phyloP scores from a whole-genome alignment of 2,113 vertebrate genomes.

The Melanerpes formicivorus region DNA sequence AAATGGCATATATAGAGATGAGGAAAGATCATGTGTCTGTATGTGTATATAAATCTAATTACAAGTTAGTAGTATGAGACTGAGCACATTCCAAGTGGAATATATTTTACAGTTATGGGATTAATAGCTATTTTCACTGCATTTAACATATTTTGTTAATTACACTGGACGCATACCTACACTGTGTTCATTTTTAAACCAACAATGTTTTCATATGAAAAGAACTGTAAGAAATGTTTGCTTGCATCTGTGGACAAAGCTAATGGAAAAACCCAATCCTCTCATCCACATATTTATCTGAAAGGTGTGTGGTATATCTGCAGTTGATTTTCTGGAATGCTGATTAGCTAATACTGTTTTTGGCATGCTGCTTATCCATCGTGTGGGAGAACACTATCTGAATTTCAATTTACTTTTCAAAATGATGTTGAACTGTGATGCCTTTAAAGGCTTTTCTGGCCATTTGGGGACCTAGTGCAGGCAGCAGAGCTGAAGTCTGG shows the following conservation, averaged over 20 bases:
- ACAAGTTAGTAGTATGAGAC: background rate
- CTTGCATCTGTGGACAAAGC: conserved; percentile 14
- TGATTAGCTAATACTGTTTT: conserved; percentile 59
- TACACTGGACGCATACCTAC: background rate
- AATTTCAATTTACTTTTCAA: conserved; percentile 58
- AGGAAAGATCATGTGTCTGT: background rate
- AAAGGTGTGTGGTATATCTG: conserved; percentile 49
- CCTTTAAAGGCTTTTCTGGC: conserved; percentile 47
- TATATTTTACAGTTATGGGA: background rate
- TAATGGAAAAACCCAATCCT: conserved; percentile 43
- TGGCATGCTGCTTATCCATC: conserved; percentile 50
- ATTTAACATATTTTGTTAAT: background rate
- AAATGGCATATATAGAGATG: background rate
- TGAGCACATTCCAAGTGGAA: background rate
- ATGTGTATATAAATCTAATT: background rate
- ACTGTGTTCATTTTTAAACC: background rate
- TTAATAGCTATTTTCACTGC: background rate
- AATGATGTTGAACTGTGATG: conserved; percentile 35
- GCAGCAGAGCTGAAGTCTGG: conserved; percentile 44
- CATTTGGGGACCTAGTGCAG: conserved; percentile 29
- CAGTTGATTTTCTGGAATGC: conserved; percentile 55
- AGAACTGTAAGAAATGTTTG: background rate
- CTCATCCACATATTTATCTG: conserved; percentile 38
- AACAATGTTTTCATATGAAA: background rate
- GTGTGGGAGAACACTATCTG: conserved; percentile 32